Evolutionary conservation across 1,140 invertebrate species (phyloP).

Genomic region (Brachionus plicatilis): DNA sequence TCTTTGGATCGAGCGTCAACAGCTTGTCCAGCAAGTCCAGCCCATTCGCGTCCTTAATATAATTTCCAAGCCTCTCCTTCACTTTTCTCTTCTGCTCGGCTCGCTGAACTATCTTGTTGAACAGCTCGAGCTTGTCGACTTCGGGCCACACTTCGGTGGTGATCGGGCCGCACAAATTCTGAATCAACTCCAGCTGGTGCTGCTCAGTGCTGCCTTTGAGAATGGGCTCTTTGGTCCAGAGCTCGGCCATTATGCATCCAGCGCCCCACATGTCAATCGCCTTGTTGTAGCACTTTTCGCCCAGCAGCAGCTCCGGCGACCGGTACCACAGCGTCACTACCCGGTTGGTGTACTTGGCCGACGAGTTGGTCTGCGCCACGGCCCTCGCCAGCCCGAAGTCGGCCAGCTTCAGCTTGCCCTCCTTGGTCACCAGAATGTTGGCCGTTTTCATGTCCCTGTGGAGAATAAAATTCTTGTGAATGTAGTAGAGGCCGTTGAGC

Average conservation of each 20-base stretch:
- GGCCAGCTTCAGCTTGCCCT: constrained; percentile 68
- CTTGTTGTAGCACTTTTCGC: constrained; percentile 82
- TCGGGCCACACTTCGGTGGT: constrained; percentile 85
- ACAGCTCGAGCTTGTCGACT: constrained; percentile 85
- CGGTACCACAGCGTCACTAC: constrained; percentile 98
- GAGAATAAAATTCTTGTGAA: constrained; percentile 87
- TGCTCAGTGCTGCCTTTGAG: constrained; percentile 85
- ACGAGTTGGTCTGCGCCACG: constrained; percentile 62
- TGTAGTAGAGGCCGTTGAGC: constrained; percentile 70
- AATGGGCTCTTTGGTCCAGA: constrained; percentile 86
- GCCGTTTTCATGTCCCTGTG: constrained; percentile 98
- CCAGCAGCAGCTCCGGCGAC: constrained; percentile 78
- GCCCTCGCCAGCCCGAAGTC: constrained; percentile 67
- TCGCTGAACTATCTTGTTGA: constrained; percentile 82
- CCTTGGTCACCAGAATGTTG: constrained; percentile 94
- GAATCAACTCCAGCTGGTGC: constrained; percentile 88
- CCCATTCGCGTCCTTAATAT: constrained; percentile 83
- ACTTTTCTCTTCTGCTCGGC: constrained; percentile 75
- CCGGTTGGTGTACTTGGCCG: constrained; percentile 78
- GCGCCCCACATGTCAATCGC: constrained; percentile 97
- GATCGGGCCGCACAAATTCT: constrained; percentile 91
- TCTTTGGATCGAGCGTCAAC: constrained; percentile 80
- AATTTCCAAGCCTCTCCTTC: constrained; percentile 77
- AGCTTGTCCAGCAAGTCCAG: constrained; percentile 89
- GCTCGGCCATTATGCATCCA: constrained; percentile 92